Conservation (phyloP, 64 coral and sea anemone genomes). For the Stichodactyla helianthus region DNA sequence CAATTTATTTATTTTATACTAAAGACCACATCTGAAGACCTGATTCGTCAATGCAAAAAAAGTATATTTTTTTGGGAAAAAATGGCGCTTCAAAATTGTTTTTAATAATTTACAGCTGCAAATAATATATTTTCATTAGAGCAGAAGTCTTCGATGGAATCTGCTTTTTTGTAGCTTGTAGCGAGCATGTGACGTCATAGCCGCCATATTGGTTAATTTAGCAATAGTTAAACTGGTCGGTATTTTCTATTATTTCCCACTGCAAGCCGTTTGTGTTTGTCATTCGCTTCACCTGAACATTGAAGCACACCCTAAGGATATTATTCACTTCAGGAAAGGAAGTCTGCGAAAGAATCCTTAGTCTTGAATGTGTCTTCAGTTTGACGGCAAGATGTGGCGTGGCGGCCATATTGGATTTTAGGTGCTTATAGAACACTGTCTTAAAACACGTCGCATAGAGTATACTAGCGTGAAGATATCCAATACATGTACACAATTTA, state of each 20-base stretch:
- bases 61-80: not conserved
- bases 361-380: not conserved
- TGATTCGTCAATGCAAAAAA: not conserved
- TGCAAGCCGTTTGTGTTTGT: not conserved
- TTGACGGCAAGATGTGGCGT: not conserved
- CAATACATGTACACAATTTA: too few species aligned
- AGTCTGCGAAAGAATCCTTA: not conserved
- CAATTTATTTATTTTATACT: not conserved
- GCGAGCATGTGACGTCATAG: not conserved
- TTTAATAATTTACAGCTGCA: not conserved
- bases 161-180: not conserved
- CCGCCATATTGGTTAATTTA: too few species aligned
- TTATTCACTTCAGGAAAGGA: not conserved
- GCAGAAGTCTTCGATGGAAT: slow-evolving; percentile 1
- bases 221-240: too few species aligned
- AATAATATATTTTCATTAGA: not conserved
- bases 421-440: too few species aligned
- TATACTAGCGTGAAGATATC: too few species aligned
- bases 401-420: not conserved
- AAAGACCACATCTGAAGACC: not conserved
- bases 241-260: not conserved
- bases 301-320: not conserved
- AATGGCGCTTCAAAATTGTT: not conserved
- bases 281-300: not conserved
- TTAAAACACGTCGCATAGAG: too few species aligned